These are phyloP conservation scores for Zaprionus capensis DNA, from an alignment of 1,140 invertebrate genomes.

Conservation along the genomic window DNA sequence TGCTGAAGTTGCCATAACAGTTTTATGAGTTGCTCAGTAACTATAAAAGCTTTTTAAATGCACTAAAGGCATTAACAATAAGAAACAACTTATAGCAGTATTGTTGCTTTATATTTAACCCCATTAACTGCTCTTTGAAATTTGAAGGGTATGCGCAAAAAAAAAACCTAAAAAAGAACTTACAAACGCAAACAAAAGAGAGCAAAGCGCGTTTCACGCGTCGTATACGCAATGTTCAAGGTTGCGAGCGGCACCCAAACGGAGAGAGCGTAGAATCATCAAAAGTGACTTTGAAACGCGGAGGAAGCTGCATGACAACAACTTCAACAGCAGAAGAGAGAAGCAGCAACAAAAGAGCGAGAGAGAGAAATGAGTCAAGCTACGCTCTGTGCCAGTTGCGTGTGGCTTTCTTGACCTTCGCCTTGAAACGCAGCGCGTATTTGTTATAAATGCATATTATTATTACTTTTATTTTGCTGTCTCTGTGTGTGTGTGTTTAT, in stretches of 20 bases:
- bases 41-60: background rate
- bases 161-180: slow-evolving; percentile 28
- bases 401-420: slow-evolving; percentile 53
- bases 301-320: slow-evolving; percentile 58
- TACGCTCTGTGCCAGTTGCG: slow-evolving; percentile 4
- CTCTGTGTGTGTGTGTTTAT: background rate
- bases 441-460: slow-evolving; percentile 13
- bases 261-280: slow-evolving; percentile 27
- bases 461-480: background rate
- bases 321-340: slow-evolving; percentile 19
- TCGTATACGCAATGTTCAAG: slow-evolving; percentile 65
- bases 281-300: slow-evolving; percentile 40
- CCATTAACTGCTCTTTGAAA: background rate
- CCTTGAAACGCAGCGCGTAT: slow-evolving; percentile 41
- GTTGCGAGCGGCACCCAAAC: slow-evolving; percentile 53
- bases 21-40: background rate
- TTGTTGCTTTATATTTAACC: background rate
- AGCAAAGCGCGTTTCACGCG: slow-evolving; percentile 44
- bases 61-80: too few species aligned
- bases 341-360: slow-evolving; percentile 1
- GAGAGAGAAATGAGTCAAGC: slow-evolving; percentile 23
- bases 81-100: background rate
- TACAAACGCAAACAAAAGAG: slow-evolving; percentile 6
- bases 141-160: background rate
- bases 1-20: background rate